These are phyloP conservation scores for Actenoides hombroni DNA, from an alignment of 2,113 vertebrate species.

Conservation along the genomic window DNA sequence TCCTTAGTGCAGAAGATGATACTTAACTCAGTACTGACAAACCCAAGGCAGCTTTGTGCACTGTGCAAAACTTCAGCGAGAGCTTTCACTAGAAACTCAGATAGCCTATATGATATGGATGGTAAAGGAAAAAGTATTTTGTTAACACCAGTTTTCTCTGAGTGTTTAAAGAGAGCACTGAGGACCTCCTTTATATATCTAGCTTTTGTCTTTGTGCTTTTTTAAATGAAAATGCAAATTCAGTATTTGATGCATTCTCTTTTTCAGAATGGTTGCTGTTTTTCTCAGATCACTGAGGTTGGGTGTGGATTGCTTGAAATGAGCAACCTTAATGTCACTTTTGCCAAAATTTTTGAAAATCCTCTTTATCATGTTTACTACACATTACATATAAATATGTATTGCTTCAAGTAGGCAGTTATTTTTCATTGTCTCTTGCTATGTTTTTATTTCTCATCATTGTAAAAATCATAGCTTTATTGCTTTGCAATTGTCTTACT, in stretches of 20 bases:
- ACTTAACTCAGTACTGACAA: background rate
- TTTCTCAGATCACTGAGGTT: background rate
- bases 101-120: accelerated
- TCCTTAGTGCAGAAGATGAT: background rate
- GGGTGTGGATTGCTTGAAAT: background rate
- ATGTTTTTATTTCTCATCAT: background rate
- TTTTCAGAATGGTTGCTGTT: background rate
- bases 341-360: background rate
- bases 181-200: background rate
- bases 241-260: background rate
- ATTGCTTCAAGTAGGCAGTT: background rate
- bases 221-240: background rate
- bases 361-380: background rate
- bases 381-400: background rate
- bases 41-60: background rate
- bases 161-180: background rate
- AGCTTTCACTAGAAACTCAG: background rate
- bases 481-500: background rate
- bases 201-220: background rate
- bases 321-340: background rate
- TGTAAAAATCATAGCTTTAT: background rate
- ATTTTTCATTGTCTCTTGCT: background rate
- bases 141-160: background rate
- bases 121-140: background rate
- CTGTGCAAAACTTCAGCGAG: background rate